Conservation (phyloP, 2,113 vertebrate species). For the Microcebus griseorufus region DNA sequence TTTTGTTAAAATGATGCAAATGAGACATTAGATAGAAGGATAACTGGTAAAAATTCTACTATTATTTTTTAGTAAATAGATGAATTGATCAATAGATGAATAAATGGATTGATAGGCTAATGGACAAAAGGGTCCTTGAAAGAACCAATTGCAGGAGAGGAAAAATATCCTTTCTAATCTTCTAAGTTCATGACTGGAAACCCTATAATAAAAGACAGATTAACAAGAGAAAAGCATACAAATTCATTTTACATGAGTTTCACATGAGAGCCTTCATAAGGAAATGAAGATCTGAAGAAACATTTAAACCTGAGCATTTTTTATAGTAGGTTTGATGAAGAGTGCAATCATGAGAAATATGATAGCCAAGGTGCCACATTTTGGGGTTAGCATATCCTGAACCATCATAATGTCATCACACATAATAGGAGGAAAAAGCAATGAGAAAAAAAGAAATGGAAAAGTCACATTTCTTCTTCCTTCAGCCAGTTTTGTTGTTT, state of each 20-base stretch:
- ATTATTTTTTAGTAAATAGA: neutral
- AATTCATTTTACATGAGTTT: neutral
- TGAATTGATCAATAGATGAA: neutral
- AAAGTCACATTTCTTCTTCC: neutral
- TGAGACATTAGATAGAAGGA: neutral
- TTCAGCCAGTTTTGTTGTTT: neutral
- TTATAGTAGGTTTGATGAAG: neutral
- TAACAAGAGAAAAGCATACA: neutral
- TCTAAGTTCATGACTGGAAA: neutral
- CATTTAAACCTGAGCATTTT: neutral
- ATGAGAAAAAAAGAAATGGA: neutral
- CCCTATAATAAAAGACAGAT: neutral
- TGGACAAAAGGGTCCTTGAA: neutral
- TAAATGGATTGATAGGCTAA: neutral
- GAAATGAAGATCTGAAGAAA: neutral
- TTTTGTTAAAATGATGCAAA: neutral
- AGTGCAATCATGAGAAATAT: neutral
- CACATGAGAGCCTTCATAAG: neutral
- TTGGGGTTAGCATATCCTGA: neutral
- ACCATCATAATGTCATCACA: neutral
- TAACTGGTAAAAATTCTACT: neutral
- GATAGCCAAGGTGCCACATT: neutral
- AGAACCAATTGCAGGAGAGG: neutral
- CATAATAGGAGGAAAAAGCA: neutral
- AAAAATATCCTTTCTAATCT: neutral